Evolutionary conservation across 35 echinoderm and acorn worm species (phyloP).

Genomic region (Apostichopus japonicus): DNA sequence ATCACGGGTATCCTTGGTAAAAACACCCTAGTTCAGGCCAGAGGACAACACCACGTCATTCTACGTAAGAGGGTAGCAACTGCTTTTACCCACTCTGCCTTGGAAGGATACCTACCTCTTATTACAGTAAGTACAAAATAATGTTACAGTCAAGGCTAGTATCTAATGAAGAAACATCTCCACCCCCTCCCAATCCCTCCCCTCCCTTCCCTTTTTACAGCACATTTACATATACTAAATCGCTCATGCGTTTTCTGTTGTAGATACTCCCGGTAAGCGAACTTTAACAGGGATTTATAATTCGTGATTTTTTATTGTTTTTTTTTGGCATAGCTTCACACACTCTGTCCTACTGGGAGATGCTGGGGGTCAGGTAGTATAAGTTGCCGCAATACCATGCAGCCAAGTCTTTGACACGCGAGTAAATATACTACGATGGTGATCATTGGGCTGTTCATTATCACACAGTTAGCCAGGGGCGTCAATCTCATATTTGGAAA

Average conservation of each 20-base stretch:
- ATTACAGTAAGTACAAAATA: conserved; percentile 58
- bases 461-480: too few relatives aligned
- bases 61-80: conserved; percentile 66
- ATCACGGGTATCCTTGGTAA: conserved; percentile 57
- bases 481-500: too few relatives aligned
- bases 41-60: conserved; percentile 62
- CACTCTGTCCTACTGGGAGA: not conserved
- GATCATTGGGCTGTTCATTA: too few relatives aligned
- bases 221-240: too few relatives aligned
- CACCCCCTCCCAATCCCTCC: too few relatives aligned
- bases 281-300: too few relatives aligned
- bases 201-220: too few relatives aligned
- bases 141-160: too few relatives aligned
- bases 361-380: not conserved
- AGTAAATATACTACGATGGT: too few relatives aligned
- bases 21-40: conserved; percentile 55
- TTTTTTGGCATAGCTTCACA: not conserved
- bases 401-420: not conserved
- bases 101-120: conserved; percentile 71
- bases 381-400: not conserved
- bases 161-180: too few relatives aligned
- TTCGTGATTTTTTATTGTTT: too few relatives aligned
- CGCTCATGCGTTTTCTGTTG: too few relatives aligned
- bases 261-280: not conserved
- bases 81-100: conserved; percentile 69